Evolutionary conservation across 2,797 vertebrate genomes (phyloP).

Genomic region (Fringilla coelebs): DNA sequence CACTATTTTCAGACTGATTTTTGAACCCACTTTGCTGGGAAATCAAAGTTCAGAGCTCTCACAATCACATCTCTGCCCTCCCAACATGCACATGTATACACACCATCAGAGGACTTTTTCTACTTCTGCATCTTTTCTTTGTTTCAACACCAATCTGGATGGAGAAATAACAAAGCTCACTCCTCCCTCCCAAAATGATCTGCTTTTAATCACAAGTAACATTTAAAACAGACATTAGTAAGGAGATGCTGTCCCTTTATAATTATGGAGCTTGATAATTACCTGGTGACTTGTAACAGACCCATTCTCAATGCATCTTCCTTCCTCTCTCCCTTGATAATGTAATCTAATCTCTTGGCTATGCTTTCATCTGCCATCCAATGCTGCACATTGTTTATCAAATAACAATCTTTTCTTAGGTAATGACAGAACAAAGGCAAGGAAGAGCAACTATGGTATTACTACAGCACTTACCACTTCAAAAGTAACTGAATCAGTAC

Average conservation of each 20-base stretch:
- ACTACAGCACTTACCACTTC: conserved; percentile 69
- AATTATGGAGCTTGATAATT: conserved; percentile 71
- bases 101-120: not conserved
- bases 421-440: conserved; percentile 72
- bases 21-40: not conserved
- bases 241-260: conserved; percentile 58
- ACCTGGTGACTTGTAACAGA: conserved; percentile 67
- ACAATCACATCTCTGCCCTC: not conserved
- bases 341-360: conserved; percentile 73
- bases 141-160: not conserved
- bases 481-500: conserved; percentile 56
- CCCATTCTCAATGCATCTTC: conserved; percentile 49
- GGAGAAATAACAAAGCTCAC: conserved; percentile 28
- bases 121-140: conserved; percentile 2
- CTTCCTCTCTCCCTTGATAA: conserved; percentile 65
- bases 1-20: not conserved
- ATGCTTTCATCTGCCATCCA: conserved; percentile 72
- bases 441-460: conserved; percentile 51
- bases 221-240: conserved; percentile 63
- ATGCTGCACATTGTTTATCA: conserved; percentile 59
- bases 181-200: not conserved
- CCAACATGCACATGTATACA: not conserved
- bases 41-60: not conserved
- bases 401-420: conserved; percentile 68
- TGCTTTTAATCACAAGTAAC: conserved; percentile 63